Conservation (phyloP, 2,888 invertebrate genomes). For the Cheilosia scutellata region DNA sequence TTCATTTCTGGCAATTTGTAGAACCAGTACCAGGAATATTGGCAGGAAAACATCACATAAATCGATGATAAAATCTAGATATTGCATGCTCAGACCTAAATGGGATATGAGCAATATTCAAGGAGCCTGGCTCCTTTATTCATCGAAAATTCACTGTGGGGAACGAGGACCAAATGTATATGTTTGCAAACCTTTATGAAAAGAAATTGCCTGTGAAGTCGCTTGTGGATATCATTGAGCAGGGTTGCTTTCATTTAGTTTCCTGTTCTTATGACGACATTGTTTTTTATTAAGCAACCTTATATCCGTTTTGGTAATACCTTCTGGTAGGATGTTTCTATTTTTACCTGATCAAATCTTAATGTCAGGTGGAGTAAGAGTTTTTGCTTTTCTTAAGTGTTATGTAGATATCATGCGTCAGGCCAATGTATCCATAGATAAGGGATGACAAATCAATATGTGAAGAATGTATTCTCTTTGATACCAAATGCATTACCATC, state of each 20-base stretch:
- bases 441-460: constrained; percentile 2
- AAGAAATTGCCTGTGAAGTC: constrained; percentile 72
- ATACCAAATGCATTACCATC: no score
- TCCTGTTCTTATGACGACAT: constrained; percentile 54
- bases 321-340: constrained; percentile 53
- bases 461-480: not conserved
- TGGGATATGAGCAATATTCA: constrained; percentile 63
- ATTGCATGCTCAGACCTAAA: constrained; percentile 64
- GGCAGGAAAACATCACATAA: constrained; percentile 62
- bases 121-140: constrained; percentile 28
- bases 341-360: constrained; percentile 62
- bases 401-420: not conserved
- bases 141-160: constrained; percentile 52
- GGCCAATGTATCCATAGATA: not conserved
- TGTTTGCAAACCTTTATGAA: constrained; percentile 66
- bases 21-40: constrained; percentile 33
- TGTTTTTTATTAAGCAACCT: constrained; percentile 63
- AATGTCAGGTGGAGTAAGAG: constrained; percentile 24
- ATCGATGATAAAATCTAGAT: constrained; percentile 71
- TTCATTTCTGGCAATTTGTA: constrained; percentile 39
- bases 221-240: constrained; percentile 38
- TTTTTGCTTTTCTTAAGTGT: constrained; percentile 44
- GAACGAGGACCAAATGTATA: constrained; percentile 49
- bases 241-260: constrained; percentile 46
- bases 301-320: constrained; percentile 56